phyloP scores from a whole-genome alignment of 2,888 invertebrate genomes.

The Cabera pusaria region DNA sequence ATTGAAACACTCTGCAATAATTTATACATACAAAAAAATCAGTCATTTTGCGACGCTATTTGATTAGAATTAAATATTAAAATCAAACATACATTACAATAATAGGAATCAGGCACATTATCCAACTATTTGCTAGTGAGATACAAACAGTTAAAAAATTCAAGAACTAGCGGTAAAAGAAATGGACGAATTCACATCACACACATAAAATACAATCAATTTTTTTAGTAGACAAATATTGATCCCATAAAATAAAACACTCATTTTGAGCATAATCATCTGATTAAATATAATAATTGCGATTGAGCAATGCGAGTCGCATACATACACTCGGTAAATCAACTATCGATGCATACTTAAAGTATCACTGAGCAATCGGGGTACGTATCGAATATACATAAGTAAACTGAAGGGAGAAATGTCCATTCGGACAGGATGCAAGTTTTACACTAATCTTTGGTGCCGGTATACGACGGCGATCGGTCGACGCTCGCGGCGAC shows the following conservation, averaged over 20 bases:
- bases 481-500: conserved; percentile 46
- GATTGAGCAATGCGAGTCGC: conserved; percentile 71
- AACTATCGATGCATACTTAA: conserved; percentile 58
- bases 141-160: conserved; percentile 46
- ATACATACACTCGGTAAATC: conserved; percentile 54
- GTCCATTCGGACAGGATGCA: conserved; percentile 44
- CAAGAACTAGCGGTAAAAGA: conserved; percentile 40
- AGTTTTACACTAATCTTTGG: conserved; percentile 79
- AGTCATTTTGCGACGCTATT: conserved; percentile 80
- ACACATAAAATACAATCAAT: conserved; percentile 51
- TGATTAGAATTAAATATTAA: conserved; percentile 76
- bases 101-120: conserved; percentile 83
- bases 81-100: conserved; percentile 75
- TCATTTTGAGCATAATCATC: conserved; percentile 76
- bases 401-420: conserved; percentile 41
- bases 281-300: conserved; percentile 64
- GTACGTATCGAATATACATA: conserved; percentile 13
- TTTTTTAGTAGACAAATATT: conserved; percentile 51
- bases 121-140: conserved; percentile 68
- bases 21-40: conserved; percentile 81
- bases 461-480: conserved; percentile 69
- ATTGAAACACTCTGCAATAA: conserved; percentile 77
- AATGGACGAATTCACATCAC: conserved; percentile 65
- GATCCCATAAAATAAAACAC: conserved; percentile 69
- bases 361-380: conserved; percentile 65